Conservation (phyloP, 2,888 invertebrate genomes). For the Geophilus truncorum region DNA sequence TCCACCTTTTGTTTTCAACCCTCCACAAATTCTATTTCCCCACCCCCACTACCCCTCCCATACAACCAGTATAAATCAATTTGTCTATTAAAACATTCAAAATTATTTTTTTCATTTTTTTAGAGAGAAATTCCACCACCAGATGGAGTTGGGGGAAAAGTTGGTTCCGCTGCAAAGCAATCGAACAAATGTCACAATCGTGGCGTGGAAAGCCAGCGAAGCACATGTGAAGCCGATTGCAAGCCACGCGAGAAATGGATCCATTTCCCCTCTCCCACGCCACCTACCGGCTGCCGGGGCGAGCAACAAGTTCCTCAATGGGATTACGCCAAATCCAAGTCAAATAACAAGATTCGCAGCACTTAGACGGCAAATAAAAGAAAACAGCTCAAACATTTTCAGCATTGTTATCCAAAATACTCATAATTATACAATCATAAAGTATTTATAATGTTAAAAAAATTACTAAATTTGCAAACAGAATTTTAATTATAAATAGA, state of each 20-base stretch:
- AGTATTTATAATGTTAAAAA: neutral
- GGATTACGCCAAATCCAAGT: neutral
- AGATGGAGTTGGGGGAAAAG: neutral
- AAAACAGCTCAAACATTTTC: too few species aligned
- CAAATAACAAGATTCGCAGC: neutral
- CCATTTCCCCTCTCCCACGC: constrained; percentile 19
- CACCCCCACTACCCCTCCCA: too few species aligned
- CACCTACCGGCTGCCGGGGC: neutral
- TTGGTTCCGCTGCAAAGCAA: neutral
- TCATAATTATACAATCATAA: too few species aligned
- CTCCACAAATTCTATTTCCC: too few species aligned
- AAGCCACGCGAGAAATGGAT: constrained; percentile 27
- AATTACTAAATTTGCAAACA: too few species aligned
- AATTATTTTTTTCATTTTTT: neutral
- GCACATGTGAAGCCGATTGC: constrained; percentile 25
- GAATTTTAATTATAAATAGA: too few species aligned
- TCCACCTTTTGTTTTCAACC: neutral
- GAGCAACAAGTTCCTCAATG: constrained; percentile 19
- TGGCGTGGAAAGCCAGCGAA: constrained; percentile 22
- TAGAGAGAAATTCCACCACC: neutral
- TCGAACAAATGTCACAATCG: constrained; percentile 27
- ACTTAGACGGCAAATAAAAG: neutral
- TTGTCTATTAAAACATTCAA: neutral
- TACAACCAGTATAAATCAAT: too few species aligned
- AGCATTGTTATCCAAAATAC: too few species aligned